These are phyloP conservation scores for Phacellophora camtschatica DNA, from an alignment of 30 jellyfish, hydroid and myxozoan genomes.

Conservation along the genomic window DNA sequence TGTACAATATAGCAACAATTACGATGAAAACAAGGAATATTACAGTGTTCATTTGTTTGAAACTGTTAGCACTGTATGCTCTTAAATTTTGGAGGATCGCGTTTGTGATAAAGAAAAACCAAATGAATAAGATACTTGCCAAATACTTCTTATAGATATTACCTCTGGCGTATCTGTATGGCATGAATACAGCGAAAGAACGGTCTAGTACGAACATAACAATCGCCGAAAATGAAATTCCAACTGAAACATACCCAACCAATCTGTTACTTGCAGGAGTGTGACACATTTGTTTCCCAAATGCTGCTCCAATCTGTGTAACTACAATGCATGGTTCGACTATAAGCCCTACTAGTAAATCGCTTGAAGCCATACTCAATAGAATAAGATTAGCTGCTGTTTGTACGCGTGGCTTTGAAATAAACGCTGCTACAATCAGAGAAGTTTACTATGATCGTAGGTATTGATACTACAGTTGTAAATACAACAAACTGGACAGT, in stretches of 20 bases:
- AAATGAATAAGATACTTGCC: not conserved
- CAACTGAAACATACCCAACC: slow-evolving; percentile 18
- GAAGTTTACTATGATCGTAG: too few species aligned
- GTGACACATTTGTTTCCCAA: not conserved
- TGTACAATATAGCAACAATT: not conserved
- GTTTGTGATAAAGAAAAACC: not conserved
- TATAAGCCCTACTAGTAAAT: slow-evolving; percentile 27
- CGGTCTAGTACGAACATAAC: slow-evolving; percentile 41
- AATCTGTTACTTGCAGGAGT: not conserved
- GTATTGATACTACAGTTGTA: too few species aligned
- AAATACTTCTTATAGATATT: slow-evolving; percentile 15
- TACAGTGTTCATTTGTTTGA: too few species aligned
- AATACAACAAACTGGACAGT: too few species aligned
- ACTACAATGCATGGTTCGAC: slow-evolving; percentile 1
- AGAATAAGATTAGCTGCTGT: slow-evolving; percentile 48
- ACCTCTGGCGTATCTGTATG: not conserved
- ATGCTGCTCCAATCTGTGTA: not conserved
- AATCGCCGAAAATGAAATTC: slow-evolving; percentile 3
- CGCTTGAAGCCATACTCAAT: slow-evolving; percentile 50
- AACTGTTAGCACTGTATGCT: not conserved
- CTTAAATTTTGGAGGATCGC: not conserved
- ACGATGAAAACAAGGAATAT: not conserved
- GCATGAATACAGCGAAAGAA: slow-evolving; percentile 18
- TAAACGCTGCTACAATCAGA: not conserved
- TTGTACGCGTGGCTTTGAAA: not conserved